Evolutionary conservation across 2,797 vertebrate species (phyloP).

Genomic region (Macrochelys suwanniensis): DNA sequence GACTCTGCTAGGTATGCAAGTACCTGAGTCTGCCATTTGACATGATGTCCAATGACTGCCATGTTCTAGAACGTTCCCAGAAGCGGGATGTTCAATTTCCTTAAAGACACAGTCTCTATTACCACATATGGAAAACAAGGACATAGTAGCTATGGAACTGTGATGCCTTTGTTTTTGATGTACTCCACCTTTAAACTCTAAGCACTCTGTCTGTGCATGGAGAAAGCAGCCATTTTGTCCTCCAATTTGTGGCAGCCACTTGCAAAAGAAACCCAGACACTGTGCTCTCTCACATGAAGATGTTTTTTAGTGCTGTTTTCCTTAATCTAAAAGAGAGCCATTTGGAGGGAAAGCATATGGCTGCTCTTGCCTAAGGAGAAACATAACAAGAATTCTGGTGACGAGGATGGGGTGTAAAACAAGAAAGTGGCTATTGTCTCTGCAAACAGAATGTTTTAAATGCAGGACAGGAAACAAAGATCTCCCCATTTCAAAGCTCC

Average conservation of each 20-base stretch:
- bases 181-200: neutral
- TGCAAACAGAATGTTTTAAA: neutral
- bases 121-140: neutral
- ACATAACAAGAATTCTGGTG: neutral
- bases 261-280: neutral
- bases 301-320: neutral
- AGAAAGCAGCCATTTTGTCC: neutral
- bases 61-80: neutral
- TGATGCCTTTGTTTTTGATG: neutral
- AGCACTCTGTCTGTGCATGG: neutral
- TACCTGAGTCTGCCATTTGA: neutral
- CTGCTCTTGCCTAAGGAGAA: neutral
- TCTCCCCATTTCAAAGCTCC: neutral
- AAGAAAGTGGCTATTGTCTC: neutral
- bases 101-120: neutral
- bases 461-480: rapidly evolving
- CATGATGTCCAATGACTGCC: neutral
- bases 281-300: neutral
- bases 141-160: neutral
- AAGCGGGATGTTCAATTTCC: neutral
- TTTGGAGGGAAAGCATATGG: neutral
- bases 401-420: neutral
- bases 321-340: neutral
- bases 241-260: neutral
- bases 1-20: neutral